These are phyloP conservation scores for Anthopleura sola DNA, from an alignment of 64 coral and sea anemone species.

Conservation along the genomic window DNA sequence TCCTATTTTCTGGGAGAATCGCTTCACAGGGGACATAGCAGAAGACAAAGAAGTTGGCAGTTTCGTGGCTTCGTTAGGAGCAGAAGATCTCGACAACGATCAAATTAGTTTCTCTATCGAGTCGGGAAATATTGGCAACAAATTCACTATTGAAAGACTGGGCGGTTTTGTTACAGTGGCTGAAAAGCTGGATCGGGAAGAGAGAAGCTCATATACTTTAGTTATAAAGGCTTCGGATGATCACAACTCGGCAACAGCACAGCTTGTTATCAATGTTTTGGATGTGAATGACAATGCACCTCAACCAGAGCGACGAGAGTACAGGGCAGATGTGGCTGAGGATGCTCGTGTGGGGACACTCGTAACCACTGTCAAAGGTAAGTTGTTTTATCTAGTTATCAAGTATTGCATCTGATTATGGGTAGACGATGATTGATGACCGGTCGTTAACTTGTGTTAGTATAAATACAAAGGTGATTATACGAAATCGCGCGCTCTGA, in stretches of 20 bases:
- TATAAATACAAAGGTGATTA: too few relatives aligned
- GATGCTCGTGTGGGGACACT: conserved; percentile 35
- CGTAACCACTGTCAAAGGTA: conserved; percentile 84
- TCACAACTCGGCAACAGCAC: conserved; percentile 40
- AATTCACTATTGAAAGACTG: conserved; percentile 55
- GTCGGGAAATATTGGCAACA: conserved; percentile 72
- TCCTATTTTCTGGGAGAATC: conserved; percentile 19
- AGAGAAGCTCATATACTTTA: conserved; percentile 42
- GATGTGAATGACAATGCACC: conserved; percentile 89
- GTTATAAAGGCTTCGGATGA: conserved; percentile 62
- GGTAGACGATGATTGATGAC: too few relatives aligned
- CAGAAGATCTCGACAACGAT: conserved; percentile 48
- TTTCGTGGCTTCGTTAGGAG: conserved; percentile 23
- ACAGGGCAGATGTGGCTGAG: conserved; percentile 63
- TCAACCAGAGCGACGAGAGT: conserved; percentile 60
- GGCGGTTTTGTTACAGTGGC: conserved; percentile 46
- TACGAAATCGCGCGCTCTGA: too few relatives aligned
- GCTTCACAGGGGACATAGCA: conserved; percentile 5
- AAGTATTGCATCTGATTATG: too few relatives aligned
- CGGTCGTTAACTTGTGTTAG: too few relatives aligned
- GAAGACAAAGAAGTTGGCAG: conserved; percentile 54
- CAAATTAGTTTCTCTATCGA: conserved; percentile 29
- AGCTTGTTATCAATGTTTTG: conserved; percentile 44
- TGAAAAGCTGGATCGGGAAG: conserved; percentile 58
- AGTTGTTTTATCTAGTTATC: neutral